A percentile compares a stretch with the other conserved stretches of the same genome.
Conservation (phyloP, 1,140 invertebrate genomes). For the Chrysopa pallens region DNA sequence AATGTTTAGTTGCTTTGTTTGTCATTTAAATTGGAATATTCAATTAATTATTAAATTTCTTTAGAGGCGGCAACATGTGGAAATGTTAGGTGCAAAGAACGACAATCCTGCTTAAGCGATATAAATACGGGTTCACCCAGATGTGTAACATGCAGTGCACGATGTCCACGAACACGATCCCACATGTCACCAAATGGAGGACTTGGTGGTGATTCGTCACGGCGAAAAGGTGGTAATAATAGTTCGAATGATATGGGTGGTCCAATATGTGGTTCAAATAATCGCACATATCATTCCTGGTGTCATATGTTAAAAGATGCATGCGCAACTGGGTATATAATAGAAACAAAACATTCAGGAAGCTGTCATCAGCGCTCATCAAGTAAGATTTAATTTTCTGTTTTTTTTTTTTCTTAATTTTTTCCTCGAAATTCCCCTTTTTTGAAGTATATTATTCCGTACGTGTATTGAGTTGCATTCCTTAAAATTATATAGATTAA, state of each 20-base stretch:
- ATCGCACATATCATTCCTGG: constrained; percentile 69
- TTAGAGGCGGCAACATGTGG: constrained; percentile 57
- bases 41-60: constrained; percentile 6
- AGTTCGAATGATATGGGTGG: constrained; percentile 23
- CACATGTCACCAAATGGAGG: neutral
- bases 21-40: neutral
- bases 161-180: constrained; percentile 26
- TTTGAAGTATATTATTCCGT: too few species aligned
- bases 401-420: too few species aligned
- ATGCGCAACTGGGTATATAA: constrained; percentile 58
- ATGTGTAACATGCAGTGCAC: constrained; percentile 54
- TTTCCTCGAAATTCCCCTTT: too few species aligned
- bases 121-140: constrained; percentile 46
- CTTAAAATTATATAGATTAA: too few species aligned
- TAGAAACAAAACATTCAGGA: constrained; percentile 57
- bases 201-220: too few species aligned
- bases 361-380: constrained; percentile 28
- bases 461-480: too few species aligned
- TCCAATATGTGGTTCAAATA: constrained; percentile 62
- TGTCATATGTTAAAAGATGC: constrained; percentile 73
- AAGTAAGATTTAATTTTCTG: neutral
- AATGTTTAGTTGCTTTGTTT: too few species aligned
- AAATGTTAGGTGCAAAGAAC: constrained; percentile 49
- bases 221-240: too few species aligned
- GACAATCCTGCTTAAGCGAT: constrained; percentile 60